Evolutionary conservation across 2,888 invertebrate genomes (phyloP), one percentile per base, ranked within the genome.

Genomic region (Cenopis cana): DNA sequence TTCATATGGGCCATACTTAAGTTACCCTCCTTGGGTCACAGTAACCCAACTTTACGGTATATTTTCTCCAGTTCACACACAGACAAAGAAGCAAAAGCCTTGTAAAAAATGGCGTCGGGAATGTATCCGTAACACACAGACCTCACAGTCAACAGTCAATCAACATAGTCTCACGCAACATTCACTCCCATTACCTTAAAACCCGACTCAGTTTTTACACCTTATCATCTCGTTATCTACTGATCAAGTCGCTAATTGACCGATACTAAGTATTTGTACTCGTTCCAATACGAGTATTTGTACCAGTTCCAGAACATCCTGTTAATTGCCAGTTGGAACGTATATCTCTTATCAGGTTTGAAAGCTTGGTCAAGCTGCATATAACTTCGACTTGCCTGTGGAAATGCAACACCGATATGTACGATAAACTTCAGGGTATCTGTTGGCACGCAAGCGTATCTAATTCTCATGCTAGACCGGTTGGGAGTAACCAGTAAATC

Each of bases 401-500:
- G 29, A 29, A 33, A 33, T 33, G 5, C 33, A 5, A 33, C 33
- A 33, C 33, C 33, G 33, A 33, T 33, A 33, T 33, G 33, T 33
- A 33, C 33, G 33, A 33, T 33, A 33, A 33, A 5, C 8, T 33
- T 54, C 24, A 20, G 20, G 14, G 54, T 54, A 24, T 24, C 24
- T 54, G 54, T 54, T 56, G 29, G 29, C 66, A 66, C 41, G 18
- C 56, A 46, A 56, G 17, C 29, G 18, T 33, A 41, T 66, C 46
- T 56, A 56, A 56, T 56, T 56, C 56, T 46, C 29, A 55, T 41
- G 20, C 52, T 17, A 0, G 46, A 66, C 65, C 65, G 41, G 65
- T 66, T 66, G 10, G 11, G 46, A 10, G 46, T 18, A 33, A 46
- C 46, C 59, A 46, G 52, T 64, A 55, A 56, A 56, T 66, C 46